A percentile compares a stretch with the other conserved stretches of the same genome.
Evolutionary conservation across 2,888 invertebrate species (phyloP).

Genomic region (Meghimatium bilineatum): DNA sequence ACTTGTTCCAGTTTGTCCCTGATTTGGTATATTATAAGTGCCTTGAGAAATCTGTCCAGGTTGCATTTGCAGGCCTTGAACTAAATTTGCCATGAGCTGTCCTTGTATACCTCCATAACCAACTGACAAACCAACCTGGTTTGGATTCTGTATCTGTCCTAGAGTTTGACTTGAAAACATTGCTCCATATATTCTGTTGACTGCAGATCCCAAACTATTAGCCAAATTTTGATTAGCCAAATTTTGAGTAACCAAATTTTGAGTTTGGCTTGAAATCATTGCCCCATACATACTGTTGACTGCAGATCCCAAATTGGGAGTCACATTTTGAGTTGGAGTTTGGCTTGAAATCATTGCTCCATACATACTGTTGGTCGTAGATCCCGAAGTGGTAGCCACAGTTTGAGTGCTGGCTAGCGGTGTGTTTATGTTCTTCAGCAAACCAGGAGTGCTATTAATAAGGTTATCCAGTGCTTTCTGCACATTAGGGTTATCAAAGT

Average conservation of each 20-base stretch:
- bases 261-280: background rate
- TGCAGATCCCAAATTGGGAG: background rate
- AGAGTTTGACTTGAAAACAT: background rate
- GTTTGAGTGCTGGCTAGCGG: conserved; percentile 1
- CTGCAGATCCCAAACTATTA: too few relatives aligned
- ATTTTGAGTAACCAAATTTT: background rate
- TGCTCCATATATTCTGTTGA: too few relatives aligned
- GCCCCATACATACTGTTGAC: background rate
- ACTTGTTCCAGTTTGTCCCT: background rate
- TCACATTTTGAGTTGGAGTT: background rate
- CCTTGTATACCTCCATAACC: background rate
- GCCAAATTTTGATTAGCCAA: too few relatives aligned
- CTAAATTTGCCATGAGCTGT: background rate
- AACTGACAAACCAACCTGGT: background rate
- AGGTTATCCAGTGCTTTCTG: conserved; percentile 78
- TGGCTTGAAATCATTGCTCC: background rate
- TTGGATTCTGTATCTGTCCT: background rate
- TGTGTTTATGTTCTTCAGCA: conserved; percentile 73
- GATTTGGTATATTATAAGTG: background rate
- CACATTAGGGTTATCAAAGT: conserved; percentile 77
- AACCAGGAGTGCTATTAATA: conserved; percentile 77
- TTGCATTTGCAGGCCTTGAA: background rate
- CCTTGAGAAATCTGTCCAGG: background rate
- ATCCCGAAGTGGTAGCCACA: background rate
- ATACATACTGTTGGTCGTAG: background rate